Evolutionary conservation across 2,888 invertebrate species (phyloP).

Genomic region (Drosophila anomelani): DNA sequence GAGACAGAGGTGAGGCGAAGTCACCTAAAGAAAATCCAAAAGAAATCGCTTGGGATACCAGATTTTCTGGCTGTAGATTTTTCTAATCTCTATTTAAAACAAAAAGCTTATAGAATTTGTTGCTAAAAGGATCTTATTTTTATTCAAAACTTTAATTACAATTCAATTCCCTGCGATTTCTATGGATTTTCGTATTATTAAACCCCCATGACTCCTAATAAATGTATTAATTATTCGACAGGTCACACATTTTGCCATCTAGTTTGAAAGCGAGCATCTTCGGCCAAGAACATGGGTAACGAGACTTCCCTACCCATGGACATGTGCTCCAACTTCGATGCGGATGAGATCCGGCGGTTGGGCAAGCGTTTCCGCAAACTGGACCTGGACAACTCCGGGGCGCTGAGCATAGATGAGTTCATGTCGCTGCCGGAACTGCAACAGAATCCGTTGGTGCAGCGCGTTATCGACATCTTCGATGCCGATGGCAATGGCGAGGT

Average conservation of each 20-base stretch:
- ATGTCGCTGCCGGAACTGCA: conserved; percentile 99
- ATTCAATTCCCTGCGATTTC: neutral
- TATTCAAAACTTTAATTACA: too few species aligned
- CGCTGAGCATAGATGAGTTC: conserved; percentile 99
- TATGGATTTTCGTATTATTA: neutral
- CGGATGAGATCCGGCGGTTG: conserved; percentile 99
- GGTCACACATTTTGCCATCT: conserved; percentile 6
- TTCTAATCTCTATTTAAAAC: too few species aligned
- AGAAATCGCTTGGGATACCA: conserved; percentile 1
- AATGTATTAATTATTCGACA: neutral
- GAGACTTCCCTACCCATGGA: conserved; percentile 71
- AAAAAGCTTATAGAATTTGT: too few species aligned
- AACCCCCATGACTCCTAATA: neutral
- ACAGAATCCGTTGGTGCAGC: conserved; percentile 99
- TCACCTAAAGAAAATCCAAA: conserved; percentile 9
- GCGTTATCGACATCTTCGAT: conserved; percentile 99
- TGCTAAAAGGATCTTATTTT: too few species aligned
- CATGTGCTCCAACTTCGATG: conserved; percentile 88
- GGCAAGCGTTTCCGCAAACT: conserved; percentile 99
- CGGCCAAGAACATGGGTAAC: conserved; percentile 56
- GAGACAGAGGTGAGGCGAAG: conserved; percentile 12
- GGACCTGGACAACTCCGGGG: conserved; percentile 99
- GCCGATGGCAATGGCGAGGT: conserved; percentile 99
- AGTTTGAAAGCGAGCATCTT: neutral
- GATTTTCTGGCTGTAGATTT: too few species aligned